Base-by-base conservation (phyloP, 2,113 vertebrate species). In the Elanus axillaris region DNA sequence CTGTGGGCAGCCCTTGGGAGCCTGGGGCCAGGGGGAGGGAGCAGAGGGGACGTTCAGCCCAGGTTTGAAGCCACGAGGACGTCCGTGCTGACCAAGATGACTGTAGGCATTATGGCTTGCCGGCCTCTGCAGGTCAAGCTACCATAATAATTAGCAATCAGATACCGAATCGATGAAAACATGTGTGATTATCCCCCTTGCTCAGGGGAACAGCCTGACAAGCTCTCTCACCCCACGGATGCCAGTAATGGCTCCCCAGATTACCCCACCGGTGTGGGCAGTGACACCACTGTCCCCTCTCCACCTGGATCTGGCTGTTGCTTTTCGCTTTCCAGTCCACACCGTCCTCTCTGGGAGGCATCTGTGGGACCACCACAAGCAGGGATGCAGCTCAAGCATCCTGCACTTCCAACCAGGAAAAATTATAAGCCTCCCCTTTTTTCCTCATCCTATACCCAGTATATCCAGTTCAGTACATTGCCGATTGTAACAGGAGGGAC, bases 321-420 rank as follows among this genome's bases (percentile, higher is more conserved):
- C 16, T 8, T 78, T 56, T 25, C 66, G n/a, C 74, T 43, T 50
- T 66, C 69, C 4, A 5, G 16, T 10, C 36, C 59, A 43, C 0
- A 0, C 10, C 3, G 0, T 31, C 3, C 0, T 1, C 15, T 8
- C 36, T 2, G 4, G 56, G 34, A 66, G 31, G 40, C 8, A 52
- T 1, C 64, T 1, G 0, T 1, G 31, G 64, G 11, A 50, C 25
- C 27, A 23, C 21, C 43, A 5, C 0, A 1, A 91, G 22, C 7
- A 32, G 43, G 53, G 53, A 53, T 40, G 42, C 22, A 72, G 34
- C 67, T 75, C 7, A 1, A 13, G 4, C 1, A 42, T 47, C 64
- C 74, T 43, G 29, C 60, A 6, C 32, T 84, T 87, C 48, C 48
- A 45, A 2, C 15, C 1, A 42, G 32, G 40, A 69, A 77, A 64